Evolutionary conservation across 2,888 invertebrate species (phyloP), one percentile per base, ranked within the genome.

Genomic region (Himalopsyche japonica): DNA sequence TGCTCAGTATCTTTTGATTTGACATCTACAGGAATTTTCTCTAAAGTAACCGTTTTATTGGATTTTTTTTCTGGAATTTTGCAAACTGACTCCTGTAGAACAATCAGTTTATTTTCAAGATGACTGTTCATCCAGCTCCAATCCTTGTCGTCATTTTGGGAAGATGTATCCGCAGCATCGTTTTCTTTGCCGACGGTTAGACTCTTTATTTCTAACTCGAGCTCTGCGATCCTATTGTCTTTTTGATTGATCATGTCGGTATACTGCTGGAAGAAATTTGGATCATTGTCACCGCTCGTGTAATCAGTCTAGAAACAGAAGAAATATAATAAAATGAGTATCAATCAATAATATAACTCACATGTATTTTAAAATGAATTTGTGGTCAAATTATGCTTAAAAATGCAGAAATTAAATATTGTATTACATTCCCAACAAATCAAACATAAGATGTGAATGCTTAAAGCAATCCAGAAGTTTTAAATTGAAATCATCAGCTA

Each of bases 221-320:
- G 89, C 88, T 92, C 92, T 87, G 91, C 91, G 84, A 94, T 94
- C 83, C 92, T 91, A 86, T 91, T 90, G 87, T 93, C 92, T 89
- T 93, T 93, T 86, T 20, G 57, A 57, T 20, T 57, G 57, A 57
- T 57, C 24, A 57, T 57, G 20, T 57, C 57, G 20, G 57, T 57
- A 10, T 57, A 57, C 7, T 57, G 57, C 57, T 57, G 57, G 57
- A 57, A 57, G 57, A 20, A 20, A 20, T 57, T 57, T 3, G 57
- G 20, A 20, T 57, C 57, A 20, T 24, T 57, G 57, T 57, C 57
- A 7, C 57, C 57, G 57, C 57, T 57, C 20, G 57, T 57, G 15
- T 20, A 57, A 57, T 57, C 57, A n/a, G 57, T 57, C 57, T 57
- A 57, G 8, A 57, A 57, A 57, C 1, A 8, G 4, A 15, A 43